These are phyloP conservation scores for Taurulus bubalis DNA, from an alignment of 2,113 vertebrate genomes.

Conservation along the genomic window DNA sequence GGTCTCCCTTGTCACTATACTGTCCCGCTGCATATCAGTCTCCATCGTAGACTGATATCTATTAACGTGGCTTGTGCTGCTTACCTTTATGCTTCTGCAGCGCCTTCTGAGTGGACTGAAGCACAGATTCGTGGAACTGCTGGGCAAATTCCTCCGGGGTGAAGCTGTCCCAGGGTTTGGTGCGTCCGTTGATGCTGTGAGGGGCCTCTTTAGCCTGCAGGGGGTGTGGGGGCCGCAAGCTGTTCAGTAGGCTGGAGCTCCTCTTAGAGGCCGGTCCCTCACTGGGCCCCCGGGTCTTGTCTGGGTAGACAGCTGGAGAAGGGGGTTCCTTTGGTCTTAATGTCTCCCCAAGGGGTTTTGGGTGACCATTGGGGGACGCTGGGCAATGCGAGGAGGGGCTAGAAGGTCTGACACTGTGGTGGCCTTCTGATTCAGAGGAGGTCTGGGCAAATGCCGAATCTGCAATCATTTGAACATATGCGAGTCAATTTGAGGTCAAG, in stretches of 20 bases:
- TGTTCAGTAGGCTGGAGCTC: slow-evolving; percentile 90
- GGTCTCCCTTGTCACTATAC: background rate
- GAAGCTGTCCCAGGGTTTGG: slow-evolving; percentile 95
- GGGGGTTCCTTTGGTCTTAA: slow-evolving; percentile 84
- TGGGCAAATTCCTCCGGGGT: slow-evolving; percentile 97
- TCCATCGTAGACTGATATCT: background rate
- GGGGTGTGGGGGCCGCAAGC: slow-evolving; percentile 85
- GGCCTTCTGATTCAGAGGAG: slow-evolving; percentile 85
- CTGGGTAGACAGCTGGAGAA: slow-evolving; percentile 74
- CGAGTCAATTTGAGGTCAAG: slow-evolving; percentile 49
- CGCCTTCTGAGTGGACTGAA: slow-evolving; percentile 98
- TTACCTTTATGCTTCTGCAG: slow-evolving; percentile 98
- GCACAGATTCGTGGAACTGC: slow-evolving; percentile 97
- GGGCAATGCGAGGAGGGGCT: slow-evolving; percentile 77
- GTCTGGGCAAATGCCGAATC: slow-evolving; percentile 80
- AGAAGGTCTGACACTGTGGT: slow-evolving; percentile 74
- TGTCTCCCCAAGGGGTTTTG: slow-evolving; percentile 84
- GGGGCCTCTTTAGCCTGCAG: slow-evolving; percentile 88
- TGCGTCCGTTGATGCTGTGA: slow-evolving; percentile 91
- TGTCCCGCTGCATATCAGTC: background rate
- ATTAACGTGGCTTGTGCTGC: fast-evolving
- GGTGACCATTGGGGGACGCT: slow-evolving; percentile 82
- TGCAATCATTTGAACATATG: slow-evolving; percentile 60
- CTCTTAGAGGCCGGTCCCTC: slow-evolving; percentile 87
- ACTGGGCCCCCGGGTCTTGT: slow-evolving; percentile 85